phyloP scores from a whole-genome alignment of 2,888 invertebrate genomes.

The Melanotus villosus region DNA sequence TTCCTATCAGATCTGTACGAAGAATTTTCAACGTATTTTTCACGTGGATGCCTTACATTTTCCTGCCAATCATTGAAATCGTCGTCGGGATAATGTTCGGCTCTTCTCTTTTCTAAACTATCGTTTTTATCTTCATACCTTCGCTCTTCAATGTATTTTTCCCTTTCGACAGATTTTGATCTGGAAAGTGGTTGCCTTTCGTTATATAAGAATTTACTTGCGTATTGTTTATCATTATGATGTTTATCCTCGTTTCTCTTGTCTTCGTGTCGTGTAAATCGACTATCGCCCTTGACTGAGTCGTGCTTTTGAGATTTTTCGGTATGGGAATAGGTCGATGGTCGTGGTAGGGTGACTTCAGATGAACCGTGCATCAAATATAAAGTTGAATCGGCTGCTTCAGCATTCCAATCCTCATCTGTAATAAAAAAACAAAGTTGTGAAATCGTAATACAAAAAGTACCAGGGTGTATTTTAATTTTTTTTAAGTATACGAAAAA shows the following conservation, averaged over 20 bases:
- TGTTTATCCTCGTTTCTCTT: slow-evolving; percentile 46
- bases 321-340: slow-evolving; percentile 42
- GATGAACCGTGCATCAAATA: slow-evolving; percentile 76
- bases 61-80: slow-evolving; percentile 35
- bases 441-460: too few relatives aligned
- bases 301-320: slow-evolving; percentile 49
- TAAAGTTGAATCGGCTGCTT: slow-evolving; percentile 71
- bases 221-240: slow-evolving; percentile 67
- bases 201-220: slow-evolving; percentile 46
- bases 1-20: slow-evolving; percentile 20
- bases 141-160: slow-evolving; percentile 40
- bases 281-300: slow-evolving; percentile 68
- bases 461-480: too few relatives aligned
- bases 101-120: slow-evolving; percentile 11
- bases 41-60: slow-evolving; percentile 8
- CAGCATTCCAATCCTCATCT: slow-evolving; percentile 85
- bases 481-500: too few relatives aligned
- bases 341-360: slow-evolving; percentile 62
- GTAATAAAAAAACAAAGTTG: slow-evolving; percentile 57
- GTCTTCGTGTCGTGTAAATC: slow-evolving; percentile 62
- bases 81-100: slow-evolving; percentile 15
- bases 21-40: slow-evolving; percentile 30
- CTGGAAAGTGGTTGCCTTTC: slow-evolving; percentile 37
- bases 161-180: slow-evolving; percentile 49
- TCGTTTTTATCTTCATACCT: slow-evolving; percentile 22